Percentiles rank a stretch among this genome's conserved stretches.
Evolutionary conservation across 2,888 invertebrate genomes (phyloP).

Genomic region (Leucoma salicis): DNA sequence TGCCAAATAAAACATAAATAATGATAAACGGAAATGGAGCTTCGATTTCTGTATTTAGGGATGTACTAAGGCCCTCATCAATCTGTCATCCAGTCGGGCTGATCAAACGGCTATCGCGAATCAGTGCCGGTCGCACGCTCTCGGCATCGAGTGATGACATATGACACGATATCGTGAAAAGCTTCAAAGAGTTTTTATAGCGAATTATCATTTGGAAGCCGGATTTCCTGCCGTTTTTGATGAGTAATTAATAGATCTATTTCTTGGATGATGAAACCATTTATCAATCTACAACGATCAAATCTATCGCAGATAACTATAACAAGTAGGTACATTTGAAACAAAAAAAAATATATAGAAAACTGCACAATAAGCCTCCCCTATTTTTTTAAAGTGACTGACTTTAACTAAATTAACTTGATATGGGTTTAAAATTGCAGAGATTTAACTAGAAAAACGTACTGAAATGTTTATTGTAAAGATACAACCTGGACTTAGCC

Average conservation of each 20-base stretch:
- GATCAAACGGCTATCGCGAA: slow-evolving; percentile 70
- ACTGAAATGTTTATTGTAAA: too few relatives aligned
- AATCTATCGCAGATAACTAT: neutral
- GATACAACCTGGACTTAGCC: too few relatives aligned
- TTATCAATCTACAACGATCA: neutral
- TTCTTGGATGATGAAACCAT: neutral
- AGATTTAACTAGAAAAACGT: too few relatives aligned
- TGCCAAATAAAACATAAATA: slow-evolving; percentile 60
- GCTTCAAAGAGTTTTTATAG: slow-evolving; percentile 36
- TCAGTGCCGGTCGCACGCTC: slow-evolving; percentile 32
- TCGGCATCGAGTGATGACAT: slow-evolving; percentile 21
- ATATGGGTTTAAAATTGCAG: too few relatives aligned
- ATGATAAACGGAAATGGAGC: slow-evolving; percentile 54
- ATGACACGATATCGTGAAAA: slow-evolving; percentile 24
- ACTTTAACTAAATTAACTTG: too few relatives aligned
- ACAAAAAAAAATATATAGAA: too few relatives aligned
- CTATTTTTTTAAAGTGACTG: too few relatives aligned
- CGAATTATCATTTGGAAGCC: slow-evolving; percentile 34
- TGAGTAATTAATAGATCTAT: slow-evolving; percentile 11
- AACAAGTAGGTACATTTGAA: too few relatives aligned
- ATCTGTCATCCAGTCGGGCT: slow-evolving; percentile 54
- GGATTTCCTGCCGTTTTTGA: slow-evolving; percentile 20
- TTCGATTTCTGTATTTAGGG: slow-evolving; percentile 54
- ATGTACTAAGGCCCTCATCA: slow-evolving; percentile 43
- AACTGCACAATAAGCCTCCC: too few relatives aligned